Evolutionary conservation across 2,888 invertebrate species (phyloP).

Genomic region (Erebia palarica): DNA sequence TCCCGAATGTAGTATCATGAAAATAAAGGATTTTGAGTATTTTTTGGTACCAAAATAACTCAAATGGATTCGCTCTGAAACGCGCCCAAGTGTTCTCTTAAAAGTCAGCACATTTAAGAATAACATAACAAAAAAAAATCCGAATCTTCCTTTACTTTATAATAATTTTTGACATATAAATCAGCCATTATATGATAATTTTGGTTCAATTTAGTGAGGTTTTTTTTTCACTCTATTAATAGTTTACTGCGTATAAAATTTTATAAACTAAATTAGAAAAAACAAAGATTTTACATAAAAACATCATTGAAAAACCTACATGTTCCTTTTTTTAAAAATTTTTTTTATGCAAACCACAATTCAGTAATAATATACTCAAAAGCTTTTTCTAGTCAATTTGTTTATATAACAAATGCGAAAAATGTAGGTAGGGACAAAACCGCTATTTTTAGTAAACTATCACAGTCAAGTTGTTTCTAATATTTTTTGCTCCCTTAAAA

Average conservation of each 20-base stretch:
- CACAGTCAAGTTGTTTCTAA: background rate
- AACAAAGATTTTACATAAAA: background rate
- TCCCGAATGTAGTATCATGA: too few species aligned
- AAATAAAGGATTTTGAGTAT: too few species aligned
- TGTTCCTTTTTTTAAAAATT: background rate
- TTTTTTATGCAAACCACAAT: background rate
- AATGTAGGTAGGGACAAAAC: background rate
- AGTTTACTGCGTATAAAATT: too few species aligned
- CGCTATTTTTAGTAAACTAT: background rate
- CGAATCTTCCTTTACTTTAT: background rate
- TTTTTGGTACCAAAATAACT: background rate
- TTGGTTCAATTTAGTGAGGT: background rate
- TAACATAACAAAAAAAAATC: background rate
- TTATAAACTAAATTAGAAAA: background rate
- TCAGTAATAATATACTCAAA: constrained; percentile 41
- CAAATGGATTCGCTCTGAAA: background rate
- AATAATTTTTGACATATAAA: background rate
- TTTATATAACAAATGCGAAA: background rate
- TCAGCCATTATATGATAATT: background rate
- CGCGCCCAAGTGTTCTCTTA: background rate
- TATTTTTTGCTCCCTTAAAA: background rate
- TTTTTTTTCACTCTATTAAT: too few species aligned
- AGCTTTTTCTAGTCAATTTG: constrained; percentile 55
- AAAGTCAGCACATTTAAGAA: background rate
- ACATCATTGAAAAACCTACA: background rate